Conservation (phyloP, 2,797 vertebrate genomes). For the Chloroceryle inda region DNA sequence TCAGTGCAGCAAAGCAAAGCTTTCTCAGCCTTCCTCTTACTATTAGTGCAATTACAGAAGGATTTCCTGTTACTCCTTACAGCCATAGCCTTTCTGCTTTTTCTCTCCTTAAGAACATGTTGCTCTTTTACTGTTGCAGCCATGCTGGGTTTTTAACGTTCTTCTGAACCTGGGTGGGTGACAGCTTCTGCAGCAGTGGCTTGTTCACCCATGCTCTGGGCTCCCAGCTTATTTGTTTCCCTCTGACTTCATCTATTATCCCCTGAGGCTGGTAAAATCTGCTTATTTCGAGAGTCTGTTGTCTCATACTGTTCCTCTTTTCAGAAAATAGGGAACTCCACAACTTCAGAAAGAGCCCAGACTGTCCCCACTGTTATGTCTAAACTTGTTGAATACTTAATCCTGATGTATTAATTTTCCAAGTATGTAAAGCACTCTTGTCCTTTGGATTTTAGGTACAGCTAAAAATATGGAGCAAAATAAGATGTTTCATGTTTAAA, state of each 20-base stretch:
- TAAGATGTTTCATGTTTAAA: neutral
- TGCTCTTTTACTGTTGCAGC: neutral
- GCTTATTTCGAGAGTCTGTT: neutral
- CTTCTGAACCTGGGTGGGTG: neutral
- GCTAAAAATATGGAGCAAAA: neutral
- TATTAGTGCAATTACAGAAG: neutral
- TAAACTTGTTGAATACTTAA: neutral
- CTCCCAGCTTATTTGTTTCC: neutral
- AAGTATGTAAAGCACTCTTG: neutral
- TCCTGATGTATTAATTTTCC: neutral
- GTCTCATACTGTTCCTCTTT: neutral
- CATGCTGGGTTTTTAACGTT: neutral
- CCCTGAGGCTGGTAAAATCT: neutral
- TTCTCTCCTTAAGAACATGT: fast-evolving
- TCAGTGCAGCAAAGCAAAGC: neutral
- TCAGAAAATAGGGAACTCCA: neutral
- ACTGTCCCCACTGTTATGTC: neutral
- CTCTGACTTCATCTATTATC: neutral
- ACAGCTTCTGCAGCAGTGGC: neutral
- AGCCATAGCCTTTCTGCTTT: neutral
- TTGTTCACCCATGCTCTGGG: neutral
- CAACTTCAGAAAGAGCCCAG: neutral
- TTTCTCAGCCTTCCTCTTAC: slow-evolving; percentile 43
- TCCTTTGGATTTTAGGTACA: neutral
- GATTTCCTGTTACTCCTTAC: slow-evolving; percentile 37